Evolutionary conservation across 1,140 invertebrate species (phyloP).

Genomic region (Drosophila sturtevanti): DNA sequence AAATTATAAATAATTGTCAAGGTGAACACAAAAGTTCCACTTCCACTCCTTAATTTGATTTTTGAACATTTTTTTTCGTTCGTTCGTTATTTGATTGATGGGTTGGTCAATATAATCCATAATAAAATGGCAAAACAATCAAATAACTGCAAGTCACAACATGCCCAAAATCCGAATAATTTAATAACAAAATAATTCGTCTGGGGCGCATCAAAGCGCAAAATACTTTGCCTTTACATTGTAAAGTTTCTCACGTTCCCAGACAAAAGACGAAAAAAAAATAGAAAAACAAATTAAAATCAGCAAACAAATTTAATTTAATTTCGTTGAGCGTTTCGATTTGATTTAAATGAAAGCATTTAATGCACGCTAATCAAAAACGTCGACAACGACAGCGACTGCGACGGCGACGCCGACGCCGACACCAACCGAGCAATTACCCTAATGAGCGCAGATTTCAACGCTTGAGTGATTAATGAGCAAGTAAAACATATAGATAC

Average conservation of each 20-base stretch:
- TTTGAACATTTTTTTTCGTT: slow-evolving; percentile 30
- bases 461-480: slow-evolving; percentile 79
- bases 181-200: slow-evolving; percentile 77
- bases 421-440: slow-evolving; percentile 63
- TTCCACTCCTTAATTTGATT: background rate
- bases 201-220: slow-evolving; percentile 72
- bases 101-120: slow-evolving; percentile 40
- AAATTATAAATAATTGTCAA: slow-evolving; percentile 36
- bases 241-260: slow-evolving; percentile 74
- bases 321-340: slow-evolving; percentile 59
- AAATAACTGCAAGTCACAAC: slow-evolving; percentile 69
- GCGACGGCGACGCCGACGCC: slow-evolving; percentile 34
- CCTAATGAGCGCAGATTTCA: slow-evolving; percentile 57
- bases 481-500: slow-evolving; percentile 61
- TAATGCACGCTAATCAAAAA: slow-evolving; percentile 78
- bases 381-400: slow-evolving; percentile 40
- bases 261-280: slow-evolving; percentile 30
- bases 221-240: slow-evolving; percentile 66
- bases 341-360: slow-evolving; percentile 81
- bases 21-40: slow-evolving; percentile 11
- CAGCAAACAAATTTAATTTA: slow-evolving; percentile 1
- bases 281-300: slow-evolving; percentile 4
- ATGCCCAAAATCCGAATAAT: slow-evolving; percentile 65
- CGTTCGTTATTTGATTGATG: slow-evolving; percentile 41
- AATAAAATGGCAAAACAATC: slow-evolving; percentile 36